Percentiles rank a stretch among this genome's conserved stretches.
Conservation (phyloP, 2,888 invertebrate genomes). For the Cylloceria caligata region DNA sequence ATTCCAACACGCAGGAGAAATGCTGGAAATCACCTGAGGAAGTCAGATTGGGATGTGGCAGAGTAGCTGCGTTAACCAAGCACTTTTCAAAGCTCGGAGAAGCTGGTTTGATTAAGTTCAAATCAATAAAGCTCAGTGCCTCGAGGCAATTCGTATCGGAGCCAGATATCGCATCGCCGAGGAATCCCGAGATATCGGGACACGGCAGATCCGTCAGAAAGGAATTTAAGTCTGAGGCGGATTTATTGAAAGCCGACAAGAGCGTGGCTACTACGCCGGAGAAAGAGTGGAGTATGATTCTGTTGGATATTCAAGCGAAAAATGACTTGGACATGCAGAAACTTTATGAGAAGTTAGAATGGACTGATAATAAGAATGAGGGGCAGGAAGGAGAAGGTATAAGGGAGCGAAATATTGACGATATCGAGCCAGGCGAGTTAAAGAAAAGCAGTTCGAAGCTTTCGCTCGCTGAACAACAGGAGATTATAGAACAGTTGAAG, state of each 20-base stretch:
- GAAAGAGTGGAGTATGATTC: constrained; percentile 78
- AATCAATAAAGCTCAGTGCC: constrained; percentile 74
- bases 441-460: constrained; percentile 73
- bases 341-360: constrained; percentile 43
- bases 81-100: constrained; percentile 87
- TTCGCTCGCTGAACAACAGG: constrained; percentile 78
- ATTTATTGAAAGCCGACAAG: constrained; percentile 75
- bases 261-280: constrained; percentile 74
- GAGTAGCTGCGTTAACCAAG: constrained; percentile 90
- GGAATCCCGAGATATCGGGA: constrained; percentile 63
- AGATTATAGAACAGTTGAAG: constrained; percentile 80
- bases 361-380: constrained; percentile 3
- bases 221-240: constrained; percentile 80
- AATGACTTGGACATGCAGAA: constrained; percentile 66
- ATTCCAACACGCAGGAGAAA: constrained; percentile 82
- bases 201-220: constrained; percentile 54
- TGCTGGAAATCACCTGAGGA: constrained; percentile 91
- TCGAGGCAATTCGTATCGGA: constrained; percentile 81
- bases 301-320: constrained; percentile 77
- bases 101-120: constrained; percentile 81
- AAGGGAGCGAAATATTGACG: constrained; percentile 21
- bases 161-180: constrained; percentile 81
- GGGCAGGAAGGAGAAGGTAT: not conserved
- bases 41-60: constrained; percentile 88
- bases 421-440: constrained; percentile 56